phyloP scores from a whole-genome alignment of 2,888 invertebrate genomes.

The Laspeyria flexula region DNA sequence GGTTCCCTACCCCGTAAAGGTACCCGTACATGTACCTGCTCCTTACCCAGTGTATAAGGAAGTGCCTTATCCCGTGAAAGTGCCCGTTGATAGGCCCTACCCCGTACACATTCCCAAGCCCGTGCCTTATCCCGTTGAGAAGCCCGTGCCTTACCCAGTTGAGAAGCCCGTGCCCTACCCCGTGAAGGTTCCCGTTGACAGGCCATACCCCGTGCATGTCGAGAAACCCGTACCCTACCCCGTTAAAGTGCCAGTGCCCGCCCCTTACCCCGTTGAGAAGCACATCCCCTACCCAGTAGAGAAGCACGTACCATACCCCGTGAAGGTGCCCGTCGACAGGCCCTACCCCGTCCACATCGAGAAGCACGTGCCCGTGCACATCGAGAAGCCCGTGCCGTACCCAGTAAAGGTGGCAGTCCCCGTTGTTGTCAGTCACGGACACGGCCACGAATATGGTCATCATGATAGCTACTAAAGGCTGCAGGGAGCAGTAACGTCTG shows the following conservation, averaged over 20 bases:
- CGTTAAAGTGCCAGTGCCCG: constrained; percentile 89
- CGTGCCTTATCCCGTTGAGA: constrained; percentile 86
- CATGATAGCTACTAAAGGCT: constrained; percentile 85
- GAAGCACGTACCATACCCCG: constrained; percentile 88
- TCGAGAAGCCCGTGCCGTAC: constrained; percentile 87
- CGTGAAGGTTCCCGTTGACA: constrained; percentile 87
- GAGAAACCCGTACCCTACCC: constrained; percentile 80
- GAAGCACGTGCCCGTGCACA: constrained; percentile 87
- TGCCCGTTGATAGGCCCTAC: constrained; percentile 88
- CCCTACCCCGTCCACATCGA: constrained; percentile 89
- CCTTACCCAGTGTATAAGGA: constrained; percentile 88
- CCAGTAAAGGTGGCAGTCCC: constrained; percentile 88
- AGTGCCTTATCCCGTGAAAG: constrained; percentile 87
- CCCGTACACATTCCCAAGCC: constrained; percentile 87
- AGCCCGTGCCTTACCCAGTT: constrained; percentile 87
- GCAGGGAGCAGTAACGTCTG: constrained; percentile 80
- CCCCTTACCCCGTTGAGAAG: constrained; percentile 87
- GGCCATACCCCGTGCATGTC: constrained; percentile 81
- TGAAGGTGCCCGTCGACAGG: constrained; percentile 87
- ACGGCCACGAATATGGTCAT: constrained; percentile 81
- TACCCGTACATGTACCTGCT: constrained; percentile 86
- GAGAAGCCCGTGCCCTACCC: constrained; percentile 86
- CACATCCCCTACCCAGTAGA: constrained; percentile 89
- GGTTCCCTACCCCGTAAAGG: constrained; percentile 88
- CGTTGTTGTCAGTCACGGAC: constrained; percentile 78